These are phyloP conservation scores for Ambastaia sidthimunki DNA, from an alignment of 2,797 vertebrate species.

Conservation along the genomic window DNA sequence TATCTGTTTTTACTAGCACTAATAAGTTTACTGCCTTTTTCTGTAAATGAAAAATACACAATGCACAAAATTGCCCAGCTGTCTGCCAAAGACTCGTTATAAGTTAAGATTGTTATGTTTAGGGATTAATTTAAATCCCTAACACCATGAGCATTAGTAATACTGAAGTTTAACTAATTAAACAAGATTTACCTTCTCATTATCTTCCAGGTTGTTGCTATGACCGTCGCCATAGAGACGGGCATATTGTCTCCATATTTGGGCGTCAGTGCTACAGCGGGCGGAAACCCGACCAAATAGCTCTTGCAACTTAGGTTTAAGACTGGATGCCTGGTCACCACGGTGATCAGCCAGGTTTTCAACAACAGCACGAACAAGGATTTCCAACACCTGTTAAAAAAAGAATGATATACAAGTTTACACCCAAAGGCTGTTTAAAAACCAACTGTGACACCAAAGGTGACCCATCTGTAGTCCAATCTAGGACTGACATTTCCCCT, in stretches of 20 bases:
- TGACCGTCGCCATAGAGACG: constrained; percentile 83
- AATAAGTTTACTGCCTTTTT: not conserved
- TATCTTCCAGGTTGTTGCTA: constrained; percentile 78
- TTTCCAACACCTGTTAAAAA: constrained; percentile 83
- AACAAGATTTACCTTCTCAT: constrained; percentile 83
- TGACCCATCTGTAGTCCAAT: not conserved
- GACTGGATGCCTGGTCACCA: constrained; percentile 72
- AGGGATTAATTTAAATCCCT: no score
- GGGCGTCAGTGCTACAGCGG: constrained; percentile 81
- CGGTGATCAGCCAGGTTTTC: constrained; percentile 78
- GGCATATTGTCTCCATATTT: constrained; percentile 90
- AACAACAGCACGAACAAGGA: constrained; percentile 84
- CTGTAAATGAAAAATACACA: not conserved
- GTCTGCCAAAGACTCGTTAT: no score
- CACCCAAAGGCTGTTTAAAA: not conserved
- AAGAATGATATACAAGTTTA: not conserved
- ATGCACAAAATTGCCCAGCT: not conserved
- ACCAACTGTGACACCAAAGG: not conserved
- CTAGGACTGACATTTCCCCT: not conserved
- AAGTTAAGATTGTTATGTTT: no score
- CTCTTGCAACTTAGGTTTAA: constrained; percentile 83
- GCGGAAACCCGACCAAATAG: constrained; percentile 89
- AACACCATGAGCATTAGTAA: not conserved
- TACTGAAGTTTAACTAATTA: constrained; percentile 21
- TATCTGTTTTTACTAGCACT: not conserved